Percentiles rank a stretch among this genome's conserved stretches.
These are phyloP conservation scores for Coronaproctus castanopsis DNA, from an alignment of 2,888 invertebrate species.

Conservation along the genomic window DNA sequence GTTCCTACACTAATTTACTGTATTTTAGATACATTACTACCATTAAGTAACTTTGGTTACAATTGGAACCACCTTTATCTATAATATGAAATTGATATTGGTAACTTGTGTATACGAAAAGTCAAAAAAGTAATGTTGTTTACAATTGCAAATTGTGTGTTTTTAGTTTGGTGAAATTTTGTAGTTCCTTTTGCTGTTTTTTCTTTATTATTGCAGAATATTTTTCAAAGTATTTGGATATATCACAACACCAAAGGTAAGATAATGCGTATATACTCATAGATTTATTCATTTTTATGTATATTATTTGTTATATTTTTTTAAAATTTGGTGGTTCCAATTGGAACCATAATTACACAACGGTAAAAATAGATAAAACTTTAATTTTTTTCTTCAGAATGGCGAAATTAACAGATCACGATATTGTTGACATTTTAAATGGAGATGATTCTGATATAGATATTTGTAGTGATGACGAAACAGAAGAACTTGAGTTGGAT, in stretches of 20 bases:
- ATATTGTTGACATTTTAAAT: too few relatives aligned
- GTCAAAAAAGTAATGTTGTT: background rate
- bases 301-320: background rate
- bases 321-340: background rate
- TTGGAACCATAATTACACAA: background rate
- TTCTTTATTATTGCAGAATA: background rate
- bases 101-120: background rate
- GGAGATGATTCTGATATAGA: background rate
- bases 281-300: background rate
- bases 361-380: too few relatives aligned
- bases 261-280: background rate
- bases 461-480: background rate
- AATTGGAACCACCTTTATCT: too few relatives aligned
- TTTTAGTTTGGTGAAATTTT: background rate
- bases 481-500: background rate
- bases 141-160: background rate
- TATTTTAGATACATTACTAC: background rate
- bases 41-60: background rate
- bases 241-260: background rate
- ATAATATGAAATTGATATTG: background rate
- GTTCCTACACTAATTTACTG: background rate
- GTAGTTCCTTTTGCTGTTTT: background rate
- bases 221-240: background rate
- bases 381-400: too few relatives aligned
- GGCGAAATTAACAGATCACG: too few relatives aligned